Conservation (phyloP, 2,113 vertebrate species). For the Blennius ocellaris region DNA sequence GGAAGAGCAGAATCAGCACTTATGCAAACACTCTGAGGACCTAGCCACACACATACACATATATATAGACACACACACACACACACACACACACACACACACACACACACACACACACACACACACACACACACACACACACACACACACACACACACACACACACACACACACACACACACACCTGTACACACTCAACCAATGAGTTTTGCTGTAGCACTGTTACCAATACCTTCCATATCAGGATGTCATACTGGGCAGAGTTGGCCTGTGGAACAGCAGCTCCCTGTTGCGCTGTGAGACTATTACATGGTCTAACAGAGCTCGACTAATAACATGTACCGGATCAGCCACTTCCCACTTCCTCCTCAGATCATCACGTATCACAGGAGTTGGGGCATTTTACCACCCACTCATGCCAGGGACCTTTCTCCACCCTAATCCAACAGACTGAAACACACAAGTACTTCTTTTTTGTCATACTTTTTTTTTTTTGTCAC, state of each 20-base stretch:
- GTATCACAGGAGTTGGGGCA: slow-evolving; percentile 69
- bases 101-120: slow-evolving; percentile 42
- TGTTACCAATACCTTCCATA: slow-evolving; percentile 69
- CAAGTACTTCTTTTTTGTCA: slow-evolving; percentile 12
- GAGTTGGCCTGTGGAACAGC: slow-evolving; percentile 75
- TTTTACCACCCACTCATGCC: slow-evolving; percentile 69
- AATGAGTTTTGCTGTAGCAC: slow-evolving; percentile 61
- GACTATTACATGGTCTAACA: slow-evolving; percentile 87
- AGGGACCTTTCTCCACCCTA: slow-evolving; percentile 58
- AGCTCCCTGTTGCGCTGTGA: slow-evolving; percentile 81
- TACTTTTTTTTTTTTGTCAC: slow-evolving; percentile 8
- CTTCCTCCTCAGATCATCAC: slow-evolving; percentile 79
- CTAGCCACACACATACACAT: slow-evolving; percentile 44
- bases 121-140: slow-evolving; percentile 65
- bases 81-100: slow-evolving; percentile 63
- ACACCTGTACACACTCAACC: slow-evolving; percentile 72
- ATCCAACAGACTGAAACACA: slow-evolving; percentile 53
- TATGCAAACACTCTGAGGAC: slow-evolving; percentile 81
- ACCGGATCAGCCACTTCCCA: slow-evolving; percentile 80
- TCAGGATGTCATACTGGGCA: slow-evolving; percentile 81
- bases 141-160: slow-evolving; percentile 42
- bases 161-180: slow-evolving; percentile 40
- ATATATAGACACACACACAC: slow-evolving; percentile 61
- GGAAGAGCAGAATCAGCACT: slow-evolving; percentile 82
- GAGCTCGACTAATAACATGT: slow-evolving; percentile 86